These are phyloP conservation scores for Phalacrocorax aristotelis DNA, from an alignment of 2,113 vertebrate genomes.

Conservation along the genomic window DNA sequence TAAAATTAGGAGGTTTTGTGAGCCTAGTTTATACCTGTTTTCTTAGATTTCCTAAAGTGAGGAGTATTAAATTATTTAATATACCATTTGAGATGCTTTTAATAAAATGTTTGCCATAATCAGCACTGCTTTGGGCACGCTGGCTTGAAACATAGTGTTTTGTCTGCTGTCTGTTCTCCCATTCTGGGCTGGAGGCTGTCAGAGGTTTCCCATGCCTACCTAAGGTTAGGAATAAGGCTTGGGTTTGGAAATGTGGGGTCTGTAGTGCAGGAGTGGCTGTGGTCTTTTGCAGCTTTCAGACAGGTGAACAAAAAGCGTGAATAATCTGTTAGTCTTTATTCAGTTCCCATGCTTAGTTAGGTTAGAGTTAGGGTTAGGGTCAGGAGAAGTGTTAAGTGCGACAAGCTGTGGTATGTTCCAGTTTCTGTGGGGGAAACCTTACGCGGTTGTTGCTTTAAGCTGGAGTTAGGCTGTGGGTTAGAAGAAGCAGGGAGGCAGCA, in stretches of 20 bases:
- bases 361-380: slow-evolving; percentile 4
- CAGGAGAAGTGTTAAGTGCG: background rate
- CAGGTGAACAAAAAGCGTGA: slow-evolving; percentile 28
- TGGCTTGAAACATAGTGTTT: background rate
- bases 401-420: background rate
- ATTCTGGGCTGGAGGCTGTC: background rate
- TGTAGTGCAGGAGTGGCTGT: background rate
- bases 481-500: background rate
- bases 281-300: background rate
- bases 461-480: background rate
- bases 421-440: background rate
- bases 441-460: background rate
- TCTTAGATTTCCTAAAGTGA: background rate
- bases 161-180: background rate
- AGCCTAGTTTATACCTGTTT: background rate
- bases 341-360: background rate
- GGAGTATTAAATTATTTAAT: background rate
- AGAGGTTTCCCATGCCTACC: background rate
- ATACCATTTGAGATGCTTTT: background rate
- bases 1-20: background rate
- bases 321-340: background rate
- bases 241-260: background rate
- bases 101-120: background rate
- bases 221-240: background rate
- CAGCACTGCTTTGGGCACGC: background rate